Percentiles rank a stretch among this genome's conserved stretches.
Conservation (phyloP, 2,888 invertebrate species). For the Incurvaria masculella region DNA sequence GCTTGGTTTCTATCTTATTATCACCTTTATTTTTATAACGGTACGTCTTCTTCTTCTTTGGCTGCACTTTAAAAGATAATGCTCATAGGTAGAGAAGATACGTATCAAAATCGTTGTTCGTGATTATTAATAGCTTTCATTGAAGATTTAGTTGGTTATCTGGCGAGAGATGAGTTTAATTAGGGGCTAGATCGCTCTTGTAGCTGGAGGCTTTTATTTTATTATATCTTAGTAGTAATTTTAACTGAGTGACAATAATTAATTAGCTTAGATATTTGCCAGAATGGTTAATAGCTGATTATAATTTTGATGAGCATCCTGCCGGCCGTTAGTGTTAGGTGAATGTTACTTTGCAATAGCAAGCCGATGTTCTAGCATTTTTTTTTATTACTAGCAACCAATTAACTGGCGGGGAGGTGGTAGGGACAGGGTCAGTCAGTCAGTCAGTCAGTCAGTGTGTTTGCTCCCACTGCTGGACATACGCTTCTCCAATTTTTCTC, state of each 20-base stretch:
- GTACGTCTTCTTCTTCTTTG: conserved; percentile 21
- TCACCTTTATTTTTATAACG: conserved; percentile 12
- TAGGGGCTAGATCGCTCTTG: not conserved
- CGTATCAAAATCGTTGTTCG: conserved; percentile 47
- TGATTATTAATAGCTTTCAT: conserved; percentile 55
- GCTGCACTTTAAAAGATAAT: conserved; percentile 29
- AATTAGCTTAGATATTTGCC: not conserved
- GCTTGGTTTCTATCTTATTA: conserved; percentile 10
- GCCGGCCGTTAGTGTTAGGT: too few relatives aligned
- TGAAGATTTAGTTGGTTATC: conserved; percentile 47
- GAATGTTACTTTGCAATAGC: too few relatives aligned
- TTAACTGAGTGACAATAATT: not conserved
- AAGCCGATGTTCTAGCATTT: too few relatives aligned
- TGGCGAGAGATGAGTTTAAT: not conserved
- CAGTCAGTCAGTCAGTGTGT: too few relatives aligned
- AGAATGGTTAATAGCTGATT: not conserved
- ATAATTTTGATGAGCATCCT: not conserved
- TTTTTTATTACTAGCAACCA: too few relatives aligned
- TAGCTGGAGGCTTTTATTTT: not conserved
- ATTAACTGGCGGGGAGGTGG: too few relatives aligned
- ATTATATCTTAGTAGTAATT: not conserved
- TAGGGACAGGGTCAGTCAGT: too few relatives aligned
- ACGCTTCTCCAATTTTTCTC: too few relatives aligned
- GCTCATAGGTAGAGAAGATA: conserved; percentile 44
- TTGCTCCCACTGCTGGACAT: too few relatives aligned